Evolutionary conservation across 2,113 vertebrate genomes (phyloP).

Genomic region (Actenoides hombroni): DNA sequence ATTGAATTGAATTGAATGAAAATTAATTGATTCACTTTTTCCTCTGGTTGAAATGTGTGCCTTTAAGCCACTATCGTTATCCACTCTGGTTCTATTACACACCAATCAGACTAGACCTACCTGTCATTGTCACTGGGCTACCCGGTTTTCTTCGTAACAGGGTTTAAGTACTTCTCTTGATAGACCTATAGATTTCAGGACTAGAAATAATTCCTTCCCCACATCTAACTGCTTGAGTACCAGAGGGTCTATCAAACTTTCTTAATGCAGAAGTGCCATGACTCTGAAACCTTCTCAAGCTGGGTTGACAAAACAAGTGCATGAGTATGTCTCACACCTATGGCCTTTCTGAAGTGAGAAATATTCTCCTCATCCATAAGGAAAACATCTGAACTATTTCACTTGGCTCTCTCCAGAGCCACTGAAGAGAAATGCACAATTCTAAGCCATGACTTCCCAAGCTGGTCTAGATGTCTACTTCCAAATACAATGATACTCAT

Average conservation of each 20-base stretch:
- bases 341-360: not conserved
- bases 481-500: not conserved
- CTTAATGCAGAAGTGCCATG: not conserved
- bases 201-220: not conserved
- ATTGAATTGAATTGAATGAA: no score
- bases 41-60: not conserved
- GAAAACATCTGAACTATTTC: not conserved
- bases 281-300: not conserved
- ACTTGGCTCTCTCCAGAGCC: not conserved
- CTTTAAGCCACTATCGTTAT: not conserved
- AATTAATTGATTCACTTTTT: not conserved
- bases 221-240: not conserved
- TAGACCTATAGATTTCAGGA: not conserved
- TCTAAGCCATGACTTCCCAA: not conserved
- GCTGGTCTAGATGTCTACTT: not conserved
- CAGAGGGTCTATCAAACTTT: not conserved
- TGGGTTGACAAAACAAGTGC: not conserved
- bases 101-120: not conserved
- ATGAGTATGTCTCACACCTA: not conserved
- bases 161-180: not conserved
- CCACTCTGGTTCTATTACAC: not conserved
- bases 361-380: not conserved
- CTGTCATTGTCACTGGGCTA: not conserved
- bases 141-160: not conserved
- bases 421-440: not conserved